phyloP scores from a whole-genome alignment of 2,888 invertebrate genomes.

The Parasteatoda lunata region DNA sequence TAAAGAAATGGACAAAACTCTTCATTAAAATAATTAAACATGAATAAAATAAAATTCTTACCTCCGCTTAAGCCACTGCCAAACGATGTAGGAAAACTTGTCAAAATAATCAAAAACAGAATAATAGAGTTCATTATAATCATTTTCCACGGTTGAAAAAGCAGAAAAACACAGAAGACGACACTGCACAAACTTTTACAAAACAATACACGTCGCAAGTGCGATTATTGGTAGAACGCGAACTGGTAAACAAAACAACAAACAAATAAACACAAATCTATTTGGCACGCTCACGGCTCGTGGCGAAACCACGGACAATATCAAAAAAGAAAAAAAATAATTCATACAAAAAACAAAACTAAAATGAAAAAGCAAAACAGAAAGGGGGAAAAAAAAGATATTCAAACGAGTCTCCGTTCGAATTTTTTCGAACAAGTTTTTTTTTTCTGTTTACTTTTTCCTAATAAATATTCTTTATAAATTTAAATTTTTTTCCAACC shows the following conservation, averaged over 20 bases:
- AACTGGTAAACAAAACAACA: constrained; percentile 20
- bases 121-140: constrained; percentile 25
- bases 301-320: constrained; percentile 49
- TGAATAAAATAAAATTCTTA: constrained; percentile 7
- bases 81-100: constrained; percentile 7
- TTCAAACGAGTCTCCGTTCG: neutral
- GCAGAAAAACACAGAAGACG: constrained; percentile 18
- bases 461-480: neutral
- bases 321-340: constrained; percentile 2
- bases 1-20: neutral
- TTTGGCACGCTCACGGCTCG: constrained; percentile 54
- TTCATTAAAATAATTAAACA: neutral
- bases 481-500: neutral
- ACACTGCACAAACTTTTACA: constrained; percentile 16
- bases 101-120: constrained; percentile 34
- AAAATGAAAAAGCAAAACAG: constrained; percentile 7
- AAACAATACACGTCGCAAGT: constrained; percentile 42
- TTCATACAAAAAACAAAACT: constrained; percentile 6
- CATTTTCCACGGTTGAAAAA: neutral
- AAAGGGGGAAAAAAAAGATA: neutral
- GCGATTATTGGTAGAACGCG: constrained; percentile 17
- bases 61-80: constrained; percentile 53
- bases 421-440: constrained; percentile 1
- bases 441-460: neutral
- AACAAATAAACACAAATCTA: constrained; percentile 51